Conservation (phyloP, 2,797 vertebrate species). For the Sarcophilus harrisii region DNA sequence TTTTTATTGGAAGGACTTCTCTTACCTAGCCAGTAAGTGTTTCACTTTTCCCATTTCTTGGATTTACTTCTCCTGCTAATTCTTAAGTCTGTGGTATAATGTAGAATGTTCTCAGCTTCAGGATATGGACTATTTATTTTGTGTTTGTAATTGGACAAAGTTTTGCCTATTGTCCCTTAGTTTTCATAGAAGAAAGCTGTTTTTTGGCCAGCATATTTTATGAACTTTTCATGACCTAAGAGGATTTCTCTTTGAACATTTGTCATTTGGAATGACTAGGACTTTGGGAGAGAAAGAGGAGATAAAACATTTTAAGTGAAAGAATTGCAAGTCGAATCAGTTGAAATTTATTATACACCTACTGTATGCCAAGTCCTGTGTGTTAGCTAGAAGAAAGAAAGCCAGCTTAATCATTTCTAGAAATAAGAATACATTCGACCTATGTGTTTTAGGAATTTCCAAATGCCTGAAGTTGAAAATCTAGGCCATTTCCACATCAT, state of each 20-base stretch:
- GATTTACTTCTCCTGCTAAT: background rate
- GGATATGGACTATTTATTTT: background rate
- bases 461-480: background rate
- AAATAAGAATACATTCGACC: background rate
- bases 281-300: background rate
- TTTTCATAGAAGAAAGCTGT: background rate
- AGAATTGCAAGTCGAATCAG: background rate
- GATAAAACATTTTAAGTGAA: background rate
- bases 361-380: background rate
- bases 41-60: background rate
- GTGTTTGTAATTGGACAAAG: background rate
- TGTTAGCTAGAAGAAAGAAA: background rate
- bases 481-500: background rate
- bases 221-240: background rate
- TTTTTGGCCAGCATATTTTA: background rate
- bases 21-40: background rate
- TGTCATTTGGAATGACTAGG: background rate
- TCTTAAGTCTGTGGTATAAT: background rate
- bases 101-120: background rate
- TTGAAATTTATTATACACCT: background rate
- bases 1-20: background rate
- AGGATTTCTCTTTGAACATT: background rate
- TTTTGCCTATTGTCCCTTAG: background rate
- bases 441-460: background rate
- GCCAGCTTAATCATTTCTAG: background rate